Evolutionary conservation across 2,797 vertebrate species (phyloP), one percentile per base, ranked within the genome.

Genomic region (Clarias fuscus): DNA sequence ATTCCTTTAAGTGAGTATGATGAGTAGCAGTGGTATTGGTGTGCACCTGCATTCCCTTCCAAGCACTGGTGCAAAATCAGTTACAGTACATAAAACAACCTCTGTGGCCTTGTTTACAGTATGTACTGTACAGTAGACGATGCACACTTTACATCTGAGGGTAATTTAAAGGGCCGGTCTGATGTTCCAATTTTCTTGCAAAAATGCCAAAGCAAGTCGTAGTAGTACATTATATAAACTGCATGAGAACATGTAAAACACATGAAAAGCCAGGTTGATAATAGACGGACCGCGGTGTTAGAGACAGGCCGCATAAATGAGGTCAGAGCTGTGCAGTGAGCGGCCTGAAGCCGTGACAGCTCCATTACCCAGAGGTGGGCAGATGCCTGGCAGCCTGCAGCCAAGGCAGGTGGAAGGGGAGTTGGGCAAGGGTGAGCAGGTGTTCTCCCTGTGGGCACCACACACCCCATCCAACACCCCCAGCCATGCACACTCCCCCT

Each of bases 281-380:
- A 88, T 84, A 87, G 88, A 87, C 86, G 59, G 86, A 87, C 80
- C 61, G 83, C 33, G 61, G 86, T 85, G 90, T 77, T 84, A 59
- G 86, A 90, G 88, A 89, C 87, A 88, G 90, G 87, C 84, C 71
- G 84, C 87, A 90, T 90, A 84, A 90, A 91, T 88, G 88, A 87
- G 86, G 88, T 88, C 87, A 88, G 86, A 83, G 85, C 84, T 89
- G 86, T 87, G 88, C 87, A 86, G 86, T 86, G 86, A 91, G 86
- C 65, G 88, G 89, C 86, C 89, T 77, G 87, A 87, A 86, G 88
- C 88, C 88, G 89, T 90, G 90, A 92, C 91, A 90, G 90, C 89
- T 91, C 88, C 90, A 89, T 90, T 91, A 90, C 89, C 90, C 90
- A 90, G 91, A 91, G 90, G 91, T 91, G 89, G 89, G 89, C 91